Evolutionary conservation across 2,113 vertebrate species (phyloP).

Genomic region (Casuarius casuarius): DNA sequence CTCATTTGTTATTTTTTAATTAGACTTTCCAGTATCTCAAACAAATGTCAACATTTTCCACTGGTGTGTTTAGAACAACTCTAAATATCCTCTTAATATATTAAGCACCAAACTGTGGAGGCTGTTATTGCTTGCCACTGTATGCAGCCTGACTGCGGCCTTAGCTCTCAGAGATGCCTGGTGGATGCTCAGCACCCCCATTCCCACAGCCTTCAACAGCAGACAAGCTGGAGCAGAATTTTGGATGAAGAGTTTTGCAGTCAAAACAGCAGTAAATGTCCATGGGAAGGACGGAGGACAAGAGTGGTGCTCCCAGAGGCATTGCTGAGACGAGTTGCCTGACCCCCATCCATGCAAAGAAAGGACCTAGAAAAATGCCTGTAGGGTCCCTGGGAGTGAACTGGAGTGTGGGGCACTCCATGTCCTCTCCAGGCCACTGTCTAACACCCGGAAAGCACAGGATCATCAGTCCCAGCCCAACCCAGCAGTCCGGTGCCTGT

Average conservation of each 20-base stretch:
- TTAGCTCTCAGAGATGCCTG: neutral
- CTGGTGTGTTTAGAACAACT: neutral
- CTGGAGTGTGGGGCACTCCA: neutral
- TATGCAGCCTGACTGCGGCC: neutral
- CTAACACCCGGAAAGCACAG: neutral
- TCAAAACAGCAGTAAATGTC: neutral
- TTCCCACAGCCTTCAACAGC: rapidly evolving
- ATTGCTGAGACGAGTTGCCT: neutral
- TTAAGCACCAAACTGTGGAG: neutral
- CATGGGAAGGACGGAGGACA: neutral
- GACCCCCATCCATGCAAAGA: neutral
- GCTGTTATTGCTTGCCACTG: neutral
- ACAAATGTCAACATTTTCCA: neutral
- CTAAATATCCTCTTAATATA: neutral
- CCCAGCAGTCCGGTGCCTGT: neutral
- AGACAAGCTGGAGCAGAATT: neutral
- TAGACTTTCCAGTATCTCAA: neutral
- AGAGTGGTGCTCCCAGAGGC: neutral
- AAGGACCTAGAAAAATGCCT: neutral
- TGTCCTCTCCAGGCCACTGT: neutral
- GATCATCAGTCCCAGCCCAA: neutral
- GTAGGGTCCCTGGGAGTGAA: too few species aligned
- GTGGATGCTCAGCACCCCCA: neutral
- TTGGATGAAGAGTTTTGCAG: neutral
- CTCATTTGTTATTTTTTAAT: neutral